Evolutionary conservation across 2,797 vertebrate species (phyloP).

Genomic region (Spondyliosoma cantharus): DNA sequence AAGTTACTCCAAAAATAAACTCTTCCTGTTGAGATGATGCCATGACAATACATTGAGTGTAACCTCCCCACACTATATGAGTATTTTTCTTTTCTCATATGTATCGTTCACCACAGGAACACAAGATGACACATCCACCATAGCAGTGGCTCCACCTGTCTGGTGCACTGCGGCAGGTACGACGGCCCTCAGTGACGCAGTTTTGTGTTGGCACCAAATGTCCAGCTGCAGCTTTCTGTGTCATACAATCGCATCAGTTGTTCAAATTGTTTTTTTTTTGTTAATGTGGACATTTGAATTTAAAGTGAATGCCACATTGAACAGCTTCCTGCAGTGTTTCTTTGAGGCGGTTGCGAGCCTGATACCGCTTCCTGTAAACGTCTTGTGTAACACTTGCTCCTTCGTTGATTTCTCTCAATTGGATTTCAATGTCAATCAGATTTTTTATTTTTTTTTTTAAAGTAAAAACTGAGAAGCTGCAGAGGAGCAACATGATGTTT

Average conservation of each 20-base stretch:
- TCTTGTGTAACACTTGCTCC: constrained; percentile 52
- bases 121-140: constrained; percentile 72
- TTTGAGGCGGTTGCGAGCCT: constrained; percentile 1
- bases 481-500: constrained; percentile 55
- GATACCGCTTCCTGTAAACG: constrained; percentile 25
- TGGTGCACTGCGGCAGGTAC: constrained; percentile 76
- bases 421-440: background rate
- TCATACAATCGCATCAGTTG: background rate
- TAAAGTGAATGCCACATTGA: background rate
- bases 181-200: constrained; percentile 9
- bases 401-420: constrained; percentile 23
- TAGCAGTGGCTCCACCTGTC: constrained; percentile 56
- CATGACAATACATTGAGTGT: background rate
- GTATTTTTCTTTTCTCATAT: constrained; percentile 11
- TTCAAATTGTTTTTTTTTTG: background rate
- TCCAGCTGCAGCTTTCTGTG: constrained; percentile 25
- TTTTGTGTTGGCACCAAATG: constrained; percentile 40
- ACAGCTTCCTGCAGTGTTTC: constrained; percentile 24
- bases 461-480: constrained; percentile 12
- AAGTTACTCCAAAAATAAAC: background rate
- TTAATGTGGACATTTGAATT: background rate
- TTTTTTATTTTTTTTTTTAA: background rate
- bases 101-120: constrained; percentile 75
- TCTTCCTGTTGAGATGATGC: background rate
- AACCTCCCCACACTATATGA: background rate